Evolutionary conservation across 1,140 invertebrate genomes (phyloP), one percentile per base, ranked within the genome.

Genomic region (Euschistus heros): DNA sequence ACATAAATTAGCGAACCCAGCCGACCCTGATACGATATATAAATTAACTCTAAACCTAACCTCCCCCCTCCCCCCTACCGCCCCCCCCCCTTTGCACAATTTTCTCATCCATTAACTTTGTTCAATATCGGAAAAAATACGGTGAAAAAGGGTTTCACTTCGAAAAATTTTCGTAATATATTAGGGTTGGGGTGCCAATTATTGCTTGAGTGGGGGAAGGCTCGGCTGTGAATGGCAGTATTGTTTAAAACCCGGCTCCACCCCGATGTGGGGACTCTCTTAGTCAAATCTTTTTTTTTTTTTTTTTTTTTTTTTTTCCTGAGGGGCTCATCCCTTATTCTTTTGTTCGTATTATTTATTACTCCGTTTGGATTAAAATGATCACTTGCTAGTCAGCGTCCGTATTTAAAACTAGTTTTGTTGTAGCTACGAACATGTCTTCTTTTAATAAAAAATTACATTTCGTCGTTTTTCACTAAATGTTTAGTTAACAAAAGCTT

Each of bases 161-260:
- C 54, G 54, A 57, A 57, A 57, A 57, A 57, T 24, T 57, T 57
- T 57, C 54, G 54, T 57, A 57, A 57, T 57, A 57, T 57, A 57
- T 57, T 22, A 57, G 54, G 18, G 54, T 22, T 57, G 24, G 54
- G 54, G 20, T 57, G 54, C 54, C 54, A 57, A 57, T 57, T 57
- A 57, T 57, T 26, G n/a, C n/a, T 20, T 17, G 54, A 24, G 54
- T 57, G 14, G 54, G 54, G 15, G n/a, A 4, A 22, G 24, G 14
- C 20, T 37, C 33, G 10, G 54, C 54, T 57, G 54, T 57, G 54
- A 57, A 57, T 57, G 54, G 54, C 54, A 57, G 54, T 57, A 57
- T 57, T 57, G 54, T 57, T 57, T 57, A 57, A 57, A 57, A 15
- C 24, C 24, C 20, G 10, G 10, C 24, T 27, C 54, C 3, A 2